Base-by-base conservation (phyloP, 2,888 invertebrate species). In the Nemotelus pantherinus region DNA sequence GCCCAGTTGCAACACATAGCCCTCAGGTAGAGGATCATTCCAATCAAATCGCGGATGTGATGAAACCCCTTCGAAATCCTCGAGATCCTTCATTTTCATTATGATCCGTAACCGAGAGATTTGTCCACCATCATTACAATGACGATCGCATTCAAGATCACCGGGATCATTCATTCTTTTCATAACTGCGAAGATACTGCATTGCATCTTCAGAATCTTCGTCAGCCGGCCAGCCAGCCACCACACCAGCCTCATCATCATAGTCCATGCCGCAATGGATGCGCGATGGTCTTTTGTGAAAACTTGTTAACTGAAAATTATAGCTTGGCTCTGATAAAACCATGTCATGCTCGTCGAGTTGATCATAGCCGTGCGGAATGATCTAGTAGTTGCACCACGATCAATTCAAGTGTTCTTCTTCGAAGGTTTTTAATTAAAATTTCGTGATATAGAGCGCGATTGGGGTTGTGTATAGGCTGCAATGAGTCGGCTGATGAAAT, bases 381-480 rank as follows among this genome's bases (percentile, higher is more conserved):
- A 5, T 50, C 50, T 50, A 50, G 50, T 50, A 50, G 50, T 50
- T 50, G 50, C 25, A 50, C 9, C 50, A 9, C 50, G 63, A 43
- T 41, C 63, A 63, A 63, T 63, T 63, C 9, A 41, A 63, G 43
- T 10, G 63, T 63, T 63, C 63, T 25, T 25, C 25, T 63, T 5
- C 43, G 41, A 50, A 63, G 63, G 43, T 63, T 63, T 63, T 63
- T 63, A 63, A 63, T 63, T 63, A 63, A 63, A 63, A 63, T 41
- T 63, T 63, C 63, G 63, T 63, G 63, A 63, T 63, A 63, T 43
- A 43, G 50, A 50, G 50, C 6, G 5, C 9, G 6, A 25, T 25
- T 25, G 25, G 25, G 25, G 25, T 25, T 25, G 25, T 25, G 25
- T 25, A 25, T 25, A 25, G 25, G 25, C 25, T 25, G 25, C 25